phyloP scores from a whole-genome alignment of 2,113 vertebrate species.

The Hippocampus barbouri region DNA sequence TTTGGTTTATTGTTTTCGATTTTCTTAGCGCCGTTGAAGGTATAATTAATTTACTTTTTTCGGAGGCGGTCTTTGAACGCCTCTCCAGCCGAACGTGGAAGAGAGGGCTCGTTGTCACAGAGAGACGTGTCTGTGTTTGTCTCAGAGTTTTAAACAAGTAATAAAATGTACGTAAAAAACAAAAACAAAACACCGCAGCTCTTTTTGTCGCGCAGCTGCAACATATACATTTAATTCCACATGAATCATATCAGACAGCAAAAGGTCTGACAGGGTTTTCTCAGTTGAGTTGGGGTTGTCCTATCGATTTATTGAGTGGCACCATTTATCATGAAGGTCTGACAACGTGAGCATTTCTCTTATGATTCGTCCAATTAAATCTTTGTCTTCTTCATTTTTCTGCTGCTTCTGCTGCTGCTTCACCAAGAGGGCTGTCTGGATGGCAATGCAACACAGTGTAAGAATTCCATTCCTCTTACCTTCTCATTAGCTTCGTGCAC shows the following conservation, averaged over 20 bases:
- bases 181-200: too few relatives aligned
- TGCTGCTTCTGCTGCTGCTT: slow-evolving; percentile 65
- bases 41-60: too few relatives aligned
- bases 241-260: slow-evolving; percentile 33
- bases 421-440: slow-evolving; percentile 94
- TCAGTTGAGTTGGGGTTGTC: slow-evolving; percentile 14
- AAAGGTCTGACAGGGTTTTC: slow-evolving; percentile 17
- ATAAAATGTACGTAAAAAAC: too few relatives aligned
- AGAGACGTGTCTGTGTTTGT: too few relatives aligned
- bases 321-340: slow-evolving; percentile 56
- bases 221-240: background rate
- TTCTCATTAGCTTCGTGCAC: slow-evolving; percentile 64
- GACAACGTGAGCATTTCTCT: slow-evolving; percentile 8
- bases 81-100: too few relatives aligned
- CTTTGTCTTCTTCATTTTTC: slow-evolving; percentile 77
- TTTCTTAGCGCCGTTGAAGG: too few relatives aligned
- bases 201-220: too few relatives aligned
- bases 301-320: slow-evolving; percentile 37
- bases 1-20: too few relatives aligned
- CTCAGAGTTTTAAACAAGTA: too few relatives aligned
- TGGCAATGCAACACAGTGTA: slow-evolving; percentile 96
- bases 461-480: slow-evolving; percentile 77
- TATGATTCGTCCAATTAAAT: slow-evolving; percentile 75
- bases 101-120: too few relatives aligned
- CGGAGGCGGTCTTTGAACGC: too few relatives aligned